A percentile compares a stretch with the other conserved stretches of the same genome.
These are phyloP conservation scores for Eupithecia inturbata DNA, from an alignment of 2,888 invertebrate species.

Conservation along the genomic window DNA sequence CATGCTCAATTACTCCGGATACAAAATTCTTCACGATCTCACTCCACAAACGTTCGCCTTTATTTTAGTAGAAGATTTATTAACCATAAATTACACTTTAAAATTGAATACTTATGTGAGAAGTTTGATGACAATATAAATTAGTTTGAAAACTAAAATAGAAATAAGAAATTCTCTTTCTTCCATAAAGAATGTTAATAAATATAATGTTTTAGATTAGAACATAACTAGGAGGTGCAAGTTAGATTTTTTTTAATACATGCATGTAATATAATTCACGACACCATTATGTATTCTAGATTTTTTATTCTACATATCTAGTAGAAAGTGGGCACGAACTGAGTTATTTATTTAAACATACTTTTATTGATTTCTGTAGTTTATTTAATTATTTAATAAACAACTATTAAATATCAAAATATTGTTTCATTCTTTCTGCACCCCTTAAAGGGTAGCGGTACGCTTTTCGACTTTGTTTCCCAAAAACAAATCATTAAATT, in stretches of 20 bases:
- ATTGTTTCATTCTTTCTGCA: not conserved
- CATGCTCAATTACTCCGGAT: too few species aligned
- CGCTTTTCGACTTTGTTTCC: too few species aligned
- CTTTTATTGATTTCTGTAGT: not conserved
- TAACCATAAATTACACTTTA: not conserved
- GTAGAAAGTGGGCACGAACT: not conserved
- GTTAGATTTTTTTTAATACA: not conserved
- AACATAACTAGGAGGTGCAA: not conserved
- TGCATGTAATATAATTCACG: not conserved
- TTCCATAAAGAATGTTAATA: not conserved
- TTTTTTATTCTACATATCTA: not conserved
- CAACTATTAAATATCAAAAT: not conserved
- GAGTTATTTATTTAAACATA: constrained; percentile 1
- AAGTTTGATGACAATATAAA: not conserved
- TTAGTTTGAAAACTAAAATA: not conserved
- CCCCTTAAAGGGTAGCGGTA: not conserved
- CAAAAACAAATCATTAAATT: too few species aligned
- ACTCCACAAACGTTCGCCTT: not conserved
- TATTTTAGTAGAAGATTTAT: not conserved
- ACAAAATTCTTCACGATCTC: too few species aligned
- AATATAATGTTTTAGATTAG: not conserved
- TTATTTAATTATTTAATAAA: not conserved
- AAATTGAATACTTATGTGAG: not conserved
- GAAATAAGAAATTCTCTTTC: not conserved
- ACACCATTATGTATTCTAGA: not conserved